phyloP scores from a whole-genome alignment of 1,140 invertebrate genomes.

The Solen grandis region DNA sequence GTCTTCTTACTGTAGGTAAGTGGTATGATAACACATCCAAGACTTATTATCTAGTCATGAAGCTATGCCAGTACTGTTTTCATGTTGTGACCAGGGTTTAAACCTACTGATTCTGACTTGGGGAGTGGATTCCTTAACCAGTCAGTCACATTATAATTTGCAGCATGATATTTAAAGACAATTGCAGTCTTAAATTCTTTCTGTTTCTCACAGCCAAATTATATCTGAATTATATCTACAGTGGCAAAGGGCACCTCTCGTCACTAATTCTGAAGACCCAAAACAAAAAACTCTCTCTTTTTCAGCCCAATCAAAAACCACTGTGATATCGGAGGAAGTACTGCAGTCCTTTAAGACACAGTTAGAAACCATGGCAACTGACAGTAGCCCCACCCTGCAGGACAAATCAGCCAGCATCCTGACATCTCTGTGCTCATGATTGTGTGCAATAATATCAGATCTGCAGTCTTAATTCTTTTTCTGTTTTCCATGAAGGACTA shows the following conservation, averaged over 20 bases:
- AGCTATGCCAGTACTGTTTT: too few species aligned
- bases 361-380: slow-evolving; percentile 43
- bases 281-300: slow-evolving; percentile 21
- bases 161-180: neutral
- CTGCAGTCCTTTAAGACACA: slow-evolving; percentile 31
- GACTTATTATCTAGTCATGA: too few species aligned
- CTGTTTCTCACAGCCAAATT: neutral
- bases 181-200: neutral
- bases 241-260: neutral
- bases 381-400: slow-evolving; percentile 58
- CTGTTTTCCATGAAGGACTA: too few species aligned
- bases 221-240: neutral
- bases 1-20: too few species aligned
- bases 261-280: neutral
- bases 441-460: too few species aligned
- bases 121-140: too few species aligned
- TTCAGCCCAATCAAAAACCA: slow-evolving; percentile 49
- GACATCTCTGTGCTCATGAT: too few species aligned
- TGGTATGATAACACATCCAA: too few species aligned
- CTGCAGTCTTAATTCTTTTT: too few species aligned
- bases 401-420: slow-evolving; percentile 29
- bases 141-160: too few species aligned
- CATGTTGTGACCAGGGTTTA: too few species aligned
- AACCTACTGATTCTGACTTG: too few species aligned
- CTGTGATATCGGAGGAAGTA: slow-evolving; percentile 34